phyloP scores from a whole-genome alignment of 1,140 invertebrate genomes.

The Propsilocerus akamusi region DNA sequence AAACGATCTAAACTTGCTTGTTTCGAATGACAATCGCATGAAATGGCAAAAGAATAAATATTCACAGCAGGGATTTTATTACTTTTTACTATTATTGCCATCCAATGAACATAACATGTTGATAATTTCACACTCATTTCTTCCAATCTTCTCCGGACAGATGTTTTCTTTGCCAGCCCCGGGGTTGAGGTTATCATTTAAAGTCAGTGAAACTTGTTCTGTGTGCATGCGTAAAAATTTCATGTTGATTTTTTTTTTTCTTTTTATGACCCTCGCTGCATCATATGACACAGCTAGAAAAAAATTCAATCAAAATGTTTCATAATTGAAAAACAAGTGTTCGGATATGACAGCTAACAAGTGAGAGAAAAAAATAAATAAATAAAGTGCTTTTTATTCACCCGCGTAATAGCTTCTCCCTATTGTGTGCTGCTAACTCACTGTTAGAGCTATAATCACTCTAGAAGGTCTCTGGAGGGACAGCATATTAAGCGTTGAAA shows the following conservation, averaged over 20 bases:
- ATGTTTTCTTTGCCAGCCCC: background rate
- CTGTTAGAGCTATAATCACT: too few relatives aligned
- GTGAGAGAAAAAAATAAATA: background rate
- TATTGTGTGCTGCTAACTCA: too few relatives aligned
- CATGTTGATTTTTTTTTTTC: too few relatives aligned
- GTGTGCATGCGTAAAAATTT: background rate
- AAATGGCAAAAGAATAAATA: too few relatives aligned
- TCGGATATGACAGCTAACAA: background rate
- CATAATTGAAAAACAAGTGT: slow-evolving; percentile 4
- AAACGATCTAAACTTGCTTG: too few relatives aligned
- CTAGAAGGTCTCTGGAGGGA: too few relatives aligned
- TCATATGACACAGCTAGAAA: background rate
- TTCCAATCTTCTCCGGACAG: background rate
- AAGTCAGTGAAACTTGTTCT: background rate
- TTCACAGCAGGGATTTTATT: slow-evolving; percentile 3
- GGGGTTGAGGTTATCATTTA: background rate
- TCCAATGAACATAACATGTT: slow-evolving; percentile 2
- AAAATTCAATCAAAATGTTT: background rate
- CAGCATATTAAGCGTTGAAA: too few relatives aligned
- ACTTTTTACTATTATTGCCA: background rate
- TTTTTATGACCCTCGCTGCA: too few relatives aligned
- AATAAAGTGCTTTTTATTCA: slow-evolving; percentile 4
- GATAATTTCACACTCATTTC: background rate
- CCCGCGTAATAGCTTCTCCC: background rate
- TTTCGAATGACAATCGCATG: too few relatives aligned